Base-by-base conservation (phyloP, 2,888 invertebrate species). In the Notodonta ziczac region DNA sequence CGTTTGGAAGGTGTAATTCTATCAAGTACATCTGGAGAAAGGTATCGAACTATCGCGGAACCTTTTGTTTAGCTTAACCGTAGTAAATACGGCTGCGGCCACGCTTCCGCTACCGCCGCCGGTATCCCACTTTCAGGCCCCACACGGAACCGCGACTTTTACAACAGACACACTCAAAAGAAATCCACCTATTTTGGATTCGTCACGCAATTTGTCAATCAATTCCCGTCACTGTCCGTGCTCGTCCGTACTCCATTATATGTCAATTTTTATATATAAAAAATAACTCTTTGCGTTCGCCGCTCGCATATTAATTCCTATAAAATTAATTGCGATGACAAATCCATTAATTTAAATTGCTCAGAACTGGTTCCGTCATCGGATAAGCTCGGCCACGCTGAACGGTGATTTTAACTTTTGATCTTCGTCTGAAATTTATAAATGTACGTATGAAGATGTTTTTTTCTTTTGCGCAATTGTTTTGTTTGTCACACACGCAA, bases 171-270 rank as follows among this genome's bases (percentile, higher is more conserved):
- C 90, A 90, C 88, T 87, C 86, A 88, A 88, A 90, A 92, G 91
- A 91, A 88, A 91, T 91, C 91, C 90, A 90, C 91, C 93, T 86
- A 93, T 93, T 92, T 93, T 74, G 86, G 84, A 93, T 93, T 93
- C 89, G 93, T 89, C 92, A 93, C 91, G 92, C 93, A 89, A 90
- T 93, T 93, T 90, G 91, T 93, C 92, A 92, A 93, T 93, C 91
- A 91, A 90, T 91, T 81, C 79, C 86, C 87, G 89, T 93, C 91
- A 87, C 87, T 86, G 86, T 78, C 80, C 77, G 85, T 83, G 84
- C 89, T 87, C 87, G 86, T 83, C 84, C 82, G 77, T 77, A 81
- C 82, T 87, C 88, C 84, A 91, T 92, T 92, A 88, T 86, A 89
- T 91, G 92, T 91, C 92, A 91, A 90, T 91, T 92, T 90, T 80